These are phyloP conservation scores for Aplysina aerophoba DNA, from an alignment of 37 sponge, comb jelly and placozoan species.

Conservation along the genomic window DNA sequence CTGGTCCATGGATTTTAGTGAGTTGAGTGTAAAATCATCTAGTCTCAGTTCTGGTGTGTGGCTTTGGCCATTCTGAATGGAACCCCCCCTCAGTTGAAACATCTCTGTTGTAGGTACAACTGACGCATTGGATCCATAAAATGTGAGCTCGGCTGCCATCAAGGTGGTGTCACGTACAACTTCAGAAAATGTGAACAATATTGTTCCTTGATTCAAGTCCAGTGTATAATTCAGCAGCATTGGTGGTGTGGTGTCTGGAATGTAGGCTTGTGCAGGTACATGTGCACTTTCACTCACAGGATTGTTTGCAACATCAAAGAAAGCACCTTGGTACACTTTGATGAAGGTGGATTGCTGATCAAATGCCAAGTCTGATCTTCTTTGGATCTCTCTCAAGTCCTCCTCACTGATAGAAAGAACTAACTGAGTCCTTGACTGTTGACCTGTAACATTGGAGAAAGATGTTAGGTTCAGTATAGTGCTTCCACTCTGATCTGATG, in stretches of 20 bases:
- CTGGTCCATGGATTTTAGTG: conserved; percentile 56
- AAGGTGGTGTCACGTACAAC: conserved; percentile 58
- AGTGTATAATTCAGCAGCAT: conserved; percentile 47
- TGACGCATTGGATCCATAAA: conserved; percentile 37
- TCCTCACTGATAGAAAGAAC: conserved; percentile 46
- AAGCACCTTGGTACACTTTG: conserved; percentile 52
- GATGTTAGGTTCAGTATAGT: conserved; percentile 58
- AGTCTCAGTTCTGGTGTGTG: conserved; percentile 39
- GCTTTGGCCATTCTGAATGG: conserved; percentile 15
- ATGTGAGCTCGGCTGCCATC: conserved; percentile 41
- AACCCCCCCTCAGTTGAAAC: conserved; percentile 36
- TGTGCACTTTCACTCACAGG: conserved; percentile 40
- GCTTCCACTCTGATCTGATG: conserved; percentile 43
- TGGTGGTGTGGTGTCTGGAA: conserved; percentile 73
- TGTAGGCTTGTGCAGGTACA: conserved; percentile 38
- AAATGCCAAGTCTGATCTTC: conserved; percentile 49
- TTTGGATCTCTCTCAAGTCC: conserved; percentile 81
- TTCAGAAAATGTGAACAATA: conserved; percentile 77
- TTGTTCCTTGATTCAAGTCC: conserved; percentile 62
- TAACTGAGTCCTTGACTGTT: background rate
- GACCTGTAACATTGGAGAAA: conserved; percentile 50
- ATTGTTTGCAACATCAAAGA: conserved; percentile 74
- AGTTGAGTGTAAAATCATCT: conserved; percentile 45
- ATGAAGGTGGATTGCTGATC: conserved; percentile 49
- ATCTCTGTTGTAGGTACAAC: conserved; percentile 43